phyloP scores from a whole-genome alignment of 1,140 invertebrate species.

The Brachionus manjavacas region DNA sequence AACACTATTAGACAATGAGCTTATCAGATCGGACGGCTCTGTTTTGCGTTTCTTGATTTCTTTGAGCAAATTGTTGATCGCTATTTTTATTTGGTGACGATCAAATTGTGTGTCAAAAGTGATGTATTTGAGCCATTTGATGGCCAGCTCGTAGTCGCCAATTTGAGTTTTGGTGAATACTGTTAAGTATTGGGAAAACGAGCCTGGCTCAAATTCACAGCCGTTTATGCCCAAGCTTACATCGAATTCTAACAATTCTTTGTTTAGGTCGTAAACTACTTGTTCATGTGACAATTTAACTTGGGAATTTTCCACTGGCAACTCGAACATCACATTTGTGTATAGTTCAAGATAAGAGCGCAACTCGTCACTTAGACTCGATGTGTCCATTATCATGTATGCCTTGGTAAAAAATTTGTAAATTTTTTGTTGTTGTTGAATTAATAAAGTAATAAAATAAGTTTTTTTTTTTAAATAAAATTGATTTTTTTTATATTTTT shows the following conservation, averaged over 20 bases:
- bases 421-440: too few relatives aligned
- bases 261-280: conserved; percentile 70
- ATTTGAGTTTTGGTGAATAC: conserved; percentile 12
- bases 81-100: conserved; percentile 69
- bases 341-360: conserved; percentile 70
- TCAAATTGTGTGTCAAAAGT: conserved; percentile 69
- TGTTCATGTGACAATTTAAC: conserved; percentile 63
- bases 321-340: conserved; percentile 66
- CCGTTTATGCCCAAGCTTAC: conserved; percentile 64
- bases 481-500: too few relatives aligned
- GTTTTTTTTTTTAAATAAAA: too few relatives aligned
- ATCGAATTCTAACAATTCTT: conserved; percentile 65
- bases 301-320: conserved; percentile 58
- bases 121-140: conserved; percentile 72
- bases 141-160: conserved; percentile 68
- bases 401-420: neutral
- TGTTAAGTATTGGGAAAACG: conserved; percentile 11
- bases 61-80: conserved; percentile 68
- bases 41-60: conserved; percentile 62
- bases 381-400: conserved; percentile 68
- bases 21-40: conserved; percentile 16
- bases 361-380: conserved; percentile 60
- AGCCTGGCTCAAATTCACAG: conserved; percentile 42
- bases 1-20: neutral
- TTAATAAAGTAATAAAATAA: too few relatives aligned